Base-by-base conservation (phyloP, 2,888 invertebrate genomes). In the Eumacrocentrus americanus region DNA sequence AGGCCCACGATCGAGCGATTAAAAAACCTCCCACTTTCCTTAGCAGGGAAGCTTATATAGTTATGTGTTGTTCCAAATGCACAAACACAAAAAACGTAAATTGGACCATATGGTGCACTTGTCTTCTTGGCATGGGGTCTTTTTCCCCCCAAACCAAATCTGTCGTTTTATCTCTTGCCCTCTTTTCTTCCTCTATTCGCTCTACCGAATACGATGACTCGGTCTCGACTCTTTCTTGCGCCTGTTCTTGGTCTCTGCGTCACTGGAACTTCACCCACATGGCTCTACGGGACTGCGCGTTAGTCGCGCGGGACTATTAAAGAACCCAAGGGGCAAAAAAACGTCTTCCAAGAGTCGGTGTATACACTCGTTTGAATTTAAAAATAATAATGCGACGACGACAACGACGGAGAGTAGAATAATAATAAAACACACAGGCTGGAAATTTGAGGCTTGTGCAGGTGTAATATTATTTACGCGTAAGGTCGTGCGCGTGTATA, bases 51-150 rank as follows among this genome's bases (percentile, higher is more conserved):
- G n/a, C 20, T n/a, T n/a, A n/a, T n/a, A n/a, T n/a, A n/a, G n/a
- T n/a, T n/a, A n/a, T n/a, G n/a, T n/a, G n/a, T n/a, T n/a, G n/a
- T n/a, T n/a, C n/a, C n/a, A n/a, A n/a, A n/a, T n/a, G n/a, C n/a
- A n/a, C n/a, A n/a, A n/a, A n/a, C n/a, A n/a, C n/a, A n/a, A n/a
- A n/a, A n/a, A n/a, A n/a, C n/a, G n/a, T n/a, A n/a, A n/a, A n/a
- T n/a, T n/a, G n/a, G n/a, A n/a, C n/a, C 67, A 63, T 58, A 42
- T 62, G 63, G 62, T 68, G 70, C 75, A 74, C 75, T 76, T 75
- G 73, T 65, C 68, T 42, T 54, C 77, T 75, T 73, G 67, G 74
- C 74, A 74, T 78, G 78, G 75, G 77, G 75, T 69, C 64, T 60
- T 57, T 63, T 68, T 58, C 61, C 58, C 50, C 51, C 62, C 64